These are phyloP conservation scores for Malurus alboscapulatus DNA, from an alignment of 2,113 vertebrate genomes.

Conservation along the genomic window DNA sequence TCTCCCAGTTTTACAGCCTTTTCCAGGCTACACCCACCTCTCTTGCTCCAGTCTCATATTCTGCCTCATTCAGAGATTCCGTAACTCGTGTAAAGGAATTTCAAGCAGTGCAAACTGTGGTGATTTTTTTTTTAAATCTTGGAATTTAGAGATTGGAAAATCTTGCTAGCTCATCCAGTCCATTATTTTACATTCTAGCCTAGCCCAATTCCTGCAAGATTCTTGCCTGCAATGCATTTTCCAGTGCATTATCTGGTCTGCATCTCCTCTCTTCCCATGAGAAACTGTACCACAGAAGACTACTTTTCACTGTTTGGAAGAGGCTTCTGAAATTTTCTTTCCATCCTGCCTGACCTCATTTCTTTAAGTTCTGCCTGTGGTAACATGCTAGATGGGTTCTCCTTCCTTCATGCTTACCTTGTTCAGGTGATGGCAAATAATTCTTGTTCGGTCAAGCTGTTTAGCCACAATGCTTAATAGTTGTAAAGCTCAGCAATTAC, in stretches of 20 bases:
- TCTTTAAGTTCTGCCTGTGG: not conserved
- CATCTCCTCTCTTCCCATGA: slow-evolving; percentile 17
- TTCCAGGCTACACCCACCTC: slow-evolving; percentile 18
- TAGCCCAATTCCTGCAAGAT: not conserved
- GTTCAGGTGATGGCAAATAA: not conserved
- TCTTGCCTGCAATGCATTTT: not conserved
- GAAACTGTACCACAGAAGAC: not conserved
- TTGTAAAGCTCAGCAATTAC: slow-evolving; percentile 7
- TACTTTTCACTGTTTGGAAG: slow-evolving; percentile 8
- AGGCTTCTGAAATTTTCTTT: not conserved
- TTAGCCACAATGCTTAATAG: not conserved
- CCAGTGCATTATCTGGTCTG: not conserved
- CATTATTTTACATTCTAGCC: not conserved
- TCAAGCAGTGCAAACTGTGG: not conserved
- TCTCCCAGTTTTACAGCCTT: slow-evolving; percentile 51
- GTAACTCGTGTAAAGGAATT: not conserved
- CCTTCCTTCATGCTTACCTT: not conserved
- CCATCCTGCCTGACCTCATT: slow-evolving; percentile 17
- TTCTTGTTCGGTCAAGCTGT: slow-evolving; percentile 15
- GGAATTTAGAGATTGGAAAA: not conserved
- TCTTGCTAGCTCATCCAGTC: not conserved
- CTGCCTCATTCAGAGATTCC: not conserved
- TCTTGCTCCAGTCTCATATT: not conserved
- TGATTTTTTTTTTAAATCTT: not conserved
- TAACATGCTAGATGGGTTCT: not conserved